phyloP scores from a whole-genome alignment of 2,797 vertebrate species.

The Pogonophryne albipinna region DNA sequence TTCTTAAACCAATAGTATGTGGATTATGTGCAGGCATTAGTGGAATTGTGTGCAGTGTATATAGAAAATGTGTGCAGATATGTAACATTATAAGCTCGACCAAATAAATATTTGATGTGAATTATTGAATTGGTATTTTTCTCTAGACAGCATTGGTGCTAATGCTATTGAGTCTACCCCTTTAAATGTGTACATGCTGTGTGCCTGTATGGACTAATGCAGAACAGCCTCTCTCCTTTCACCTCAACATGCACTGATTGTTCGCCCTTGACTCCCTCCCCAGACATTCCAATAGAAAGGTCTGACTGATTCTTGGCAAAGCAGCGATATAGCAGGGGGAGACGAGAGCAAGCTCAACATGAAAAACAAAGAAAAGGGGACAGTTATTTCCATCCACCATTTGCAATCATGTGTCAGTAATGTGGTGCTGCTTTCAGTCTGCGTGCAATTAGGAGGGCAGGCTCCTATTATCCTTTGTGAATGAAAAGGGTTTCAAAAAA shows the following conservation, averaged over 20 bases:
- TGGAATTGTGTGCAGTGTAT: not conserved
- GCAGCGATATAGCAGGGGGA: conserved; percentile 32
- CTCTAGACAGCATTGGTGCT: not conserved
- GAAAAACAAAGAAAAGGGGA: conserved; percentile 64
- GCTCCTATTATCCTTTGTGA: conserved; percentile 54
- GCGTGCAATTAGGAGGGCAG: conserved; percentile 69
- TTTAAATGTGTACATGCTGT: conserved; percentile 11
- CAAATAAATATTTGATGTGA: conserved; percentile 8
- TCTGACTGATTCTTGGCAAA: conserved; percentile 56
- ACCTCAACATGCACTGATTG: conserved; percentile 37
- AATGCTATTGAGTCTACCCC: not conserved
- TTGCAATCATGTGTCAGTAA: conserved; percentile 73
- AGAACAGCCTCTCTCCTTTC: conserved; percentile 35
- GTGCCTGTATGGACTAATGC: conserved; percentile 14
- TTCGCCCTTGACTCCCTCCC: conserved; percentile 37
- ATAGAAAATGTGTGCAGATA: conserved; percentile 17
- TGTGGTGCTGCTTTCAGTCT: conserved; percentile 64
- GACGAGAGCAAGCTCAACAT: conserved; percentile 39
- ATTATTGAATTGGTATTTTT: conserved; percentile 13
- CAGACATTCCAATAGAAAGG: conserved; percentile 61
- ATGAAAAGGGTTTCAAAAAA: conserved; percentile 53
- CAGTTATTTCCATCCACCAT: conserved; percentile 68
- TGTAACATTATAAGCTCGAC: not conserved
- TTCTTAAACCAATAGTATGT: not conserved
- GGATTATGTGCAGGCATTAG: conserved; percentile 16